Base-by-base conservation (phyloP, 1,140 invertebrate species). In the Dysdera silvatica region DNA sequence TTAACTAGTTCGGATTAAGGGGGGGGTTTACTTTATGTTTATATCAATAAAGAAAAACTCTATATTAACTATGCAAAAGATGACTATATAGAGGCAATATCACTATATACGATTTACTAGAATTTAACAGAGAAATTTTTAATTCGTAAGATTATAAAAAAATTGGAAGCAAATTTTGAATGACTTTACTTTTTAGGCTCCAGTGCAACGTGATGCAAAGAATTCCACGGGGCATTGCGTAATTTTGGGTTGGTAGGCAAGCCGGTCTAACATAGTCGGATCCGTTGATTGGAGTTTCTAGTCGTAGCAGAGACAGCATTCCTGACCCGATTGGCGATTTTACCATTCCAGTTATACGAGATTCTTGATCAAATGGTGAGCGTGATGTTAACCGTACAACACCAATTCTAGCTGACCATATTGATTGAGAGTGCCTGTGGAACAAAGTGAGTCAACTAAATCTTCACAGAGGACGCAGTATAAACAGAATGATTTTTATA, bases 241-340 rank as follows among this genome's bases (percentile, higher is more conserved):
- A 63, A 56, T 63, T 63, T 18, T 56, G 61, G 31, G 41, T 47
- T 3, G 87, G 86, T 8, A 93, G 72, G 71, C 90, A 93, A 53
- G 88, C 82, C 2, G 89, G 88, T 33, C 89, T 79, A 2, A 91
- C 84, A 70, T 89, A 89, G 73, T 91, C 89, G 0, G 87, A 87
- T 66, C 85, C 84, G 35, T 78, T 80, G 0, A 91, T 79, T 0
- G 87, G 82, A 59, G 85, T 53, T 16, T 69, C 70, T 24, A 72
- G 48, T 70, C 89, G 87, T 7, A 92, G 80, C 31, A 94, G 74
- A 2, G 88, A 88, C 1, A 90, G 80, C 40, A 86, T 87, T 65
- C 87, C 91, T 10, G 89, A 89, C 76, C 91, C 88, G 0, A 92
- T 86, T 0, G 89, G 89, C 0, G 88, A 91, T 68, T 91, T 89